A percentile compares a stretch with the other conserved stretches of the same genome.
phyloP scores from a whole-genome alignment of 2,113 vertebrate species.

The Pseudolaguvia tuberculata region DNA sequence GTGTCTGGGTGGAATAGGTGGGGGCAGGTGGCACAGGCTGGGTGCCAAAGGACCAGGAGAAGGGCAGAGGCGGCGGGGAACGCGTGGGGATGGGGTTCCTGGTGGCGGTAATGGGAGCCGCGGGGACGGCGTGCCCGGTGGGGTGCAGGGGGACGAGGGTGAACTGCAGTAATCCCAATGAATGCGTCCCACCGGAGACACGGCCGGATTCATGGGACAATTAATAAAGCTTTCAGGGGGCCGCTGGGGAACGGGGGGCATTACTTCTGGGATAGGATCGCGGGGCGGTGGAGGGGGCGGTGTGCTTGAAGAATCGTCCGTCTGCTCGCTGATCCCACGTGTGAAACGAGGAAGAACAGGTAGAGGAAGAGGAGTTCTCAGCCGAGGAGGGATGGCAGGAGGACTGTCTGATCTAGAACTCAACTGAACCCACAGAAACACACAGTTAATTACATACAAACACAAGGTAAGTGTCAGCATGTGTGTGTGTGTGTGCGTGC shows the following conservation, averaged over 20 bases:
- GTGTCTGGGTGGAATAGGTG: constrained; percentile 86
- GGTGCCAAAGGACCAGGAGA: constrained; percentile 46
- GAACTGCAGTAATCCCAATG: constrained; percentile 79
- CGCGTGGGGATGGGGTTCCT: constrained; percentile 72
- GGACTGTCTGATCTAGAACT: constrained; percentile 76
- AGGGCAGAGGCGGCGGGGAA: constrained; percentile 75
- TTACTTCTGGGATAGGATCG: constrained; percentile 84
- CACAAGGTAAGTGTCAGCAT: background rate
- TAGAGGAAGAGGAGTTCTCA: constrained; percentile 79
- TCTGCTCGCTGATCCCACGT: constrained; percentile 41
- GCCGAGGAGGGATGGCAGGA: constrained; percentile 88
- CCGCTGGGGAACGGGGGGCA: constrained; percentile 85
- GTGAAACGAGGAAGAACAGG: constrained; percentile 58
- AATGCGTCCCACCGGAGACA: constrained; percentile 79
- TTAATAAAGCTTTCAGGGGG: constrained; percentile 96
- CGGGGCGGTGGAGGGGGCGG: constrained; percentile 73
- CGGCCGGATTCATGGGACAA: constrained; percentile 82
- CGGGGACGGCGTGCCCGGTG: constrained; percentile 76
- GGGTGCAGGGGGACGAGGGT: constrained; percentile 79
- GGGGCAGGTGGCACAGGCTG: constrained; percentile 70
- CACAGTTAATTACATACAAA: background rate
- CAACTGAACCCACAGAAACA: constrained; percentile 62
- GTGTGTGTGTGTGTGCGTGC: background rate
- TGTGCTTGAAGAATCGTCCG: constrained; percentile 81
- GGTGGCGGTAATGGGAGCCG: constrained; percentile 65